Percentiles rank a stretch among this genome's conserved stretches.
Evolutionary conservation across 2,113 vertebrate genomes (phyloP).

Genomic region (Daubentonia madagascariensis): DNA sequence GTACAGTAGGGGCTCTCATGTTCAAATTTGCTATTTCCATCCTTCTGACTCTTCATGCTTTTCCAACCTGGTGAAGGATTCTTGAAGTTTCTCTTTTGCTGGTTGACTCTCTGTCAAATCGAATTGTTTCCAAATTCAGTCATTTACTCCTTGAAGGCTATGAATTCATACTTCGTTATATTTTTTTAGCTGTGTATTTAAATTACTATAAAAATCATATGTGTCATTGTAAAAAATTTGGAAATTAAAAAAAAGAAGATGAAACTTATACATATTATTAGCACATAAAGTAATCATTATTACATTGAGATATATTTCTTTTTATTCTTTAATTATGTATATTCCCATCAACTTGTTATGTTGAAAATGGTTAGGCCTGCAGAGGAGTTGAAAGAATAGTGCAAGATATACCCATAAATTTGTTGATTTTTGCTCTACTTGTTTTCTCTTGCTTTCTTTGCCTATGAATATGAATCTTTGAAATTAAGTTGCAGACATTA

Average conservation of each 20-base stretch:
- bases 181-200: neutral
- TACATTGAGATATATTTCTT: neutral
- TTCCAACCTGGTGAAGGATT: neutral
- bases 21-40: neutral
- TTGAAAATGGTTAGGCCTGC: neutral
- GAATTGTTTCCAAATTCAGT: neutral
- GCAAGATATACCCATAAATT: neutral
- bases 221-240: neutral
- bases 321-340: neutral
- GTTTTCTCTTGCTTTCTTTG: neutral
- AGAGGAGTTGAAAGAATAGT: neutral
- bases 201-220: neutral
- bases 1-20: too few species aligned
- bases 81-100: neutral
- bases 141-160: neutral
- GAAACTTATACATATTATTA: neutral
- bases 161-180: neutral
- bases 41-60: neutral
- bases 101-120: neutral
- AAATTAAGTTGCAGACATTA: neutral
- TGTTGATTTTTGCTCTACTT: neutral
- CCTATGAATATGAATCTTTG: neutral
- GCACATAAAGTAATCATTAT: neutral
- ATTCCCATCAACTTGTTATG: neutral
- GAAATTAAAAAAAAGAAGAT: neutral